These are phyloP conservation scores for Laterallus jamaicensis DNA, from an alignment of 2,113 vertebrate species.

Conservation along the genomic window DNA sequence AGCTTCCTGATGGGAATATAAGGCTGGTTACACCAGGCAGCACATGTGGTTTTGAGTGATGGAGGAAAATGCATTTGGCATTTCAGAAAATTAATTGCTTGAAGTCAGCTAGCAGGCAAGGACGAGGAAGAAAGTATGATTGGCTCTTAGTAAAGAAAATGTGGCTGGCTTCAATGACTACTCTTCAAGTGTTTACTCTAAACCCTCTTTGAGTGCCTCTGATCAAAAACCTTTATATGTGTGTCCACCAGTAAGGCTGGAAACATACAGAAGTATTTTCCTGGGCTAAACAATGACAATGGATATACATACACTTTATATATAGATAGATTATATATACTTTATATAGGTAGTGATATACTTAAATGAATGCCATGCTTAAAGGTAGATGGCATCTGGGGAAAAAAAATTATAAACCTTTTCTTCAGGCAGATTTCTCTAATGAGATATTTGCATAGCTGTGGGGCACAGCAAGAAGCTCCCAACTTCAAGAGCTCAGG, in stretches of 20 bases:
- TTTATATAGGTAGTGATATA: background rate
- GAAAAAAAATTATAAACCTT: background rate
- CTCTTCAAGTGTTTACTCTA: background rate
- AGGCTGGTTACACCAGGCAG: background rate
- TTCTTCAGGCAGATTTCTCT: background rate
- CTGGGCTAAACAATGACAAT: background rate
- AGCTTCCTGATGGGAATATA: background rate
- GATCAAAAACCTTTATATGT: background rate
- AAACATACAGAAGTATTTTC: background rate
- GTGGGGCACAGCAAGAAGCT: background rate
- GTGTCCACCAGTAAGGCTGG: background rate
- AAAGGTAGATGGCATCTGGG: background rate
- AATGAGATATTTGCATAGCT: background rate
- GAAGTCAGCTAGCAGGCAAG: background rate
- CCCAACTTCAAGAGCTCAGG: background rate
- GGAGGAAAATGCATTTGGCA: background rate
- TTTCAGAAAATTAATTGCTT: background rate
- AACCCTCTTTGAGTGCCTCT: background rate
- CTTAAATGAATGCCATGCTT: background rate
- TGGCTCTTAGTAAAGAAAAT: background rate
- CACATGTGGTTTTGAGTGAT: background rate
- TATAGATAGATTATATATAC: background rate
- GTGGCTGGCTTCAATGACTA: background rate
- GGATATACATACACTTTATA: background rate
- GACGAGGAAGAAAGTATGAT: background rate